Base-by-base conservation (phyloP, 1,140 invertebrate genomes). In the Lepidurus couesii region DNA sequence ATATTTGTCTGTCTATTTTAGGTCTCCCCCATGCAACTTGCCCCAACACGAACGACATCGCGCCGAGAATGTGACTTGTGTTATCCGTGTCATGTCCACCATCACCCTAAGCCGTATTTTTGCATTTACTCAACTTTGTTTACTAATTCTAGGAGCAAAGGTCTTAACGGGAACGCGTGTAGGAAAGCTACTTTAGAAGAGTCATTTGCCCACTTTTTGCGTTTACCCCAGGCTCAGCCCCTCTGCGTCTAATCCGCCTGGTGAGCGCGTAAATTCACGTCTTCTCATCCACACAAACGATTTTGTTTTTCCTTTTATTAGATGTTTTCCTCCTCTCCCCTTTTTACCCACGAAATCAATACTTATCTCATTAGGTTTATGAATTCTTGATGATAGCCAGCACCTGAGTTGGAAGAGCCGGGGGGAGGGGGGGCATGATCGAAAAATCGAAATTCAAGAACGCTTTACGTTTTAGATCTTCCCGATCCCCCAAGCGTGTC, bases 51-150 rank as follows among this genome's bases (percentile, higher is more conserved):
- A 21, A 21, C 16, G 53, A 65, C 53, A 65, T n/a, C 53, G 53
- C 53, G 53, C 53, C 53, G 53, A 65, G 53, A 65, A 65, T 65
- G n/a, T 65, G 53, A 65, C 53, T 65, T 65, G 53, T 65, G 53
- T 65, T 65, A n/a, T 65, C 21, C 53, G 21, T 65, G 53, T 65
- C 53, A 65, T 65, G 53, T 65, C 53, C 53, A 65, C 53, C 53
- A 65, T 65, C 53, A 65, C 53, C 53, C 53, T 21, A 65, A 65
- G 53, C 53, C 53, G n/a, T 65, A 65, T 65, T 65, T 65, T 65
- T 21, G 53, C 53, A 21, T 65, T 65, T 65, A 65, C 53, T 13
- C 53, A 65, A 65, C n/a, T 65, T 16, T 21, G 53, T 65, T 65
- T 65, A 65, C 53, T 7, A 65, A 13, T 65, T 65, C 53, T n/a